These are phyloP conservation scores for Enteromius radiatus DNA, from an alignment of 2,797 vertebrate species.

Conservation along the genomic window DNA sequence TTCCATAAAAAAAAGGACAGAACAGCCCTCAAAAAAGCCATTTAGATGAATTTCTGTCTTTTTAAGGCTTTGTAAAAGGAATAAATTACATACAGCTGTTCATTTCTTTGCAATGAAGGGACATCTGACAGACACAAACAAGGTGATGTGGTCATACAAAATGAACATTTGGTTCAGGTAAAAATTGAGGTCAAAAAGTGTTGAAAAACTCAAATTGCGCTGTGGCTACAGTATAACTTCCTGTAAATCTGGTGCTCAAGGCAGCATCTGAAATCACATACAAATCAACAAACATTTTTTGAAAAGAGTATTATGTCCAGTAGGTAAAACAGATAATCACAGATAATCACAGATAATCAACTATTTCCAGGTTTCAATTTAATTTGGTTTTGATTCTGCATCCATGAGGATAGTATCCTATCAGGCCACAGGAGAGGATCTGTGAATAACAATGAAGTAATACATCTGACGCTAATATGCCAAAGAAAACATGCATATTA, in stretches of 20 bases:
- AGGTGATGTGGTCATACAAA: not conserved
- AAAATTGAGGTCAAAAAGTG: not conserved
- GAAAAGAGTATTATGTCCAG: too few relatives aligned
- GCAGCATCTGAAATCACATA: not conserved
- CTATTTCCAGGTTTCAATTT: too few relatives aligned
- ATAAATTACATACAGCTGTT: conserved; percentile 4
- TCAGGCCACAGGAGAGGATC: too few relatives aligned
- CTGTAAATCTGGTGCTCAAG: not conserved
- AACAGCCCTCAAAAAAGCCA: not conserved
- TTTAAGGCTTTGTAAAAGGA: not conserved
- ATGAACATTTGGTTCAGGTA: not conserved
- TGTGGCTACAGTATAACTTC: not conserved
- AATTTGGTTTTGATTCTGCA: not conserved
- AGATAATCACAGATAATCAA: too few relatives aligned
- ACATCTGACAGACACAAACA: conserved; percentile 1
- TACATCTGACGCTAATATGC: not conserved
- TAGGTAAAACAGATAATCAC: too few relatives aligned
- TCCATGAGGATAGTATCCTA: not conserved
- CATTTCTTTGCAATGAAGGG: not conserved
- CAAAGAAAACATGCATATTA: not conserved
- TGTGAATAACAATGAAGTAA: not conserved
- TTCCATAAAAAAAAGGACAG: conserved; percentile 5
- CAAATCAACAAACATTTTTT: too few relatives aligned
- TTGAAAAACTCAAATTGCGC: not conserved
- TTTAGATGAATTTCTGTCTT: conserved; percentile 9